Conservation (phyloP, 1,140 invertebrate genomes). For the Ips typographus region DNA sequence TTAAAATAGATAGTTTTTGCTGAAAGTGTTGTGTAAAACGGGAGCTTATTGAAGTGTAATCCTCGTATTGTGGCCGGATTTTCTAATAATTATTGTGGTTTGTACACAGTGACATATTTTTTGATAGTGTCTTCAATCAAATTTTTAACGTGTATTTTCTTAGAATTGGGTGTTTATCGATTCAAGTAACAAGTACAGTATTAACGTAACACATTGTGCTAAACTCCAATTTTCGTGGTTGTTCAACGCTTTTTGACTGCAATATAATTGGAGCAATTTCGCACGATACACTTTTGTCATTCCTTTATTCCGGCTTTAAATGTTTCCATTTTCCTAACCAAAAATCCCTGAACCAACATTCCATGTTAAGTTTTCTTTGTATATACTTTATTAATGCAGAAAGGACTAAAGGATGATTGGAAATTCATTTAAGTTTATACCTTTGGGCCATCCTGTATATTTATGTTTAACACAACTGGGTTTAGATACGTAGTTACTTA, state of each 20-base stretch:
- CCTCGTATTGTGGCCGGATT: not conserved
- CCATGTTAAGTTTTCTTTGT: not conserved
- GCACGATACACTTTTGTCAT: not conserved
- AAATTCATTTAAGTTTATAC: too few species aligned
- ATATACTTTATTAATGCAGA: too few species aligned
- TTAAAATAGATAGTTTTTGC: not conserved
- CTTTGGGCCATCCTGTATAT: too few species aligned
- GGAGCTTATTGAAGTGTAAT: slow-evolving; percentile 1
- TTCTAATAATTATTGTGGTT: not conserved
- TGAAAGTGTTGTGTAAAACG: not conserved
- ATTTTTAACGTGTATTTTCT: not conserved
- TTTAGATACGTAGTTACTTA: too few species aligned
- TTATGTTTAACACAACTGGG: too few species aligned
- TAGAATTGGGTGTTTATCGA: not conserved
- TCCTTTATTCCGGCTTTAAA: not conserved
- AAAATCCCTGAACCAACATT: not conserved
- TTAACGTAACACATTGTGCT: slow-evolving; percentile 15
- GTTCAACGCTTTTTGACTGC: too few species aligned
- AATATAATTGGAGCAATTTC: too few species aligned
- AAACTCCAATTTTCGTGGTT: not conserved
- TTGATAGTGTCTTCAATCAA: not conserved
- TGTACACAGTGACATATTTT: not conserved
- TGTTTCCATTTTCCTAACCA: not conserved
- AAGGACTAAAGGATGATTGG: too few species aligned
- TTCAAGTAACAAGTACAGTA: slow-evolving; percentile 7